Base-by-base conservation (phyloP, 2,888 invertebrate species). In the Drosophila putrida region DNA sequence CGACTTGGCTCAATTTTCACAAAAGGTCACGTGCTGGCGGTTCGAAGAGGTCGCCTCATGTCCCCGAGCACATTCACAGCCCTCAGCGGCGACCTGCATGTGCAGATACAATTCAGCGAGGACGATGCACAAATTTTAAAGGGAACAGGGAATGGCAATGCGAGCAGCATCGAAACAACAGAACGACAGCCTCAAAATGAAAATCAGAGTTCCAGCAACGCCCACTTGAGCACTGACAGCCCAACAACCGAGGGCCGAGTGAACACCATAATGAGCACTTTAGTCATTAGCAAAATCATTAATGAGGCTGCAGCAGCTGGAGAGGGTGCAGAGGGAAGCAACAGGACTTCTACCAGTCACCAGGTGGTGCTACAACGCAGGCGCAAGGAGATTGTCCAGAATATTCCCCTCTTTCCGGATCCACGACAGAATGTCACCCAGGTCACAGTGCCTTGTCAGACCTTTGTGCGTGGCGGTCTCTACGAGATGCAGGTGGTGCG, bases 51-150 rank as follows among this genome's bases (percentile, higher is more conserved):
- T 86, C 91, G 95, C 93, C 93, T 96, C 87, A 94, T 95, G 90
- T 94, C 96, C 82, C 96, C 96, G n/a, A 94, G 95, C 76, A 94
- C 95, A 49, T 95, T 96, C 90, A 95, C 95, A 67, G 96, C 96
- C 33, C 93, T 97, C 81, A 96, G 96, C 78, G 96, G 96, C 75
- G 96, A 97, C 92, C 94, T 97, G 67, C 95, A 95, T 90, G 94
- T 97, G 78, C 94, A 94, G 91, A 94, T 96, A 82, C 94, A 93
- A 90, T 91, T 91, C 82, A 88, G 76, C 20, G 75, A 84, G 47
- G 67, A 67, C 49, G 69, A 61, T 28, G 53, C 33, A 49, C 55
- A 47, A 20, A 27, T 11, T 46, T 44, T 31, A 9, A 49, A 41
- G 4, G 44, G 28, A 8, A n/a, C n/a, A n/a, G n/a, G n/a, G n/a